Base-by-base conservation (phyloP, 2,113 vertebrate species). In the Halichoerus grypus region DNA sequence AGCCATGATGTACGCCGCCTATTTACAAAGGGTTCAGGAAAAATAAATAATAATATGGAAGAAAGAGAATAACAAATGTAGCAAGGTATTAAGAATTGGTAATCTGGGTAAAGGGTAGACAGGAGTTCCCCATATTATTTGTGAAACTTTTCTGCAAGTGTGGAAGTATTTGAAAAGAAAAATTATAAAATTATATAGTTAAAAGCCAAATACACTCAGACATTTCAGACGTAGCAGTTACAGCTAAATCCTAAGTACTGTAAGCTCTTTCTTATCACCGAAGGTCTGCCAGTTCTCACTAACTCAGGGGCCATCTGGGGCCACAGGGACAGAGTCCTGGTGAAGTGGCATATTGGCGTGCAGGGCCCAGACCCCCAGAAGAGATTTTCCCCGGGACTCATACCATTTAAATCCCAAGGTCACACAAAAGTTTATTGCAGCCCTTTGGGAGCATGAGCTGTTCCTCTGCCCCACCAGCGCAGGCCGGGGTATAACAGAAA, bases 101-200 rank as follows among this genome's bases (percentile, higher is more conserved):
- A 21, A 77, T 71, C 7, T 85, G 59, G 36, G 24, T 55, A 77
- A 63, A 94, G 26, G 49, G 8, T 26, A 88, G 53, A 55, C 7
- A 16, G 1, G 19, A 42, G 19, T 39, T 81, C 36, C 89, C 65
- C 72, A 51, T 11, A 59, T 82, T 36, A 39, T 33, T 63, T 53
- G 82, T 67, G 11, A 63, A 91, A 33, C 2, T 24, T 91, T 67
- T 77, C 69, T 90, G 74, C 82, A 16, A 83, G 53, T 72, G 94
- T 87, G 39, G 88, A 71, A 39, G 21, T 80, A 65, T 85, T 93
- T 96, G 82, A 93, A 79, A 91, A 89, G 21, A 76, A 65, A 51
- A 90, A 59, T 88, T 6, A 39, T 65, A 46, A 86, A 57, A 51
- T 26, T 24, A 19, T 28, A 19, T 24, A 16, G 10, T 88, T 80